Evolutionary conservation across 2,797 vertebrate genomes (phyloP), one percentile per base, ranked within the genome.

Genomic region (Hyperoplus lanceolatus): DNA sequence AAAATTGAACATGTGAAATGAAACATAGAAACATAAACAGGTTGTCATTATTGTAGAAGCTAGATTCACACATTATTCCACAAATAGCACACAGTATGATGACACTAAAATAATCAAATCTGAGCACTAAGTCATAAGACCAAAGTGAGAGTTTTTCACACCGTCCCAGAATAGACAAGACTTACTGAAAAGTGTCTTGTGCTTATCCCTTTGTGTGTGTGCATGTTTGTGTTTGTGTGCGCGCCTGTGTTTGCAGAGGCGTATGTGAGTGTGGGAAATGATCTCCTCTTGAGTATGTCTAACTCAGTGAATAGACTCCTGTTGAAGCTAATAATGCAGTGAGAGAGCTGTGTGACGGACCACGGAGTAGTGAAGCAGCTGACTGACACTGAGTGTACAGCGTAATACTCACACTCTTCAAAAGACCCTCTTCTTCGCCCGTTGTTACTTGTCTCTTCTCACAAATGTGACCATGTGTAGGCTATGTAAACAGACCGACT

Each of bases 161-260:
- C 74, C 1, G 7, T 88, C 84, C 81, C 60, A 89, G 86, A 92
- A 92, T 87, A 91, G 85, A 89, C 1, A 1, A 73, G 71, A 73
- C 41, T 64, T 39, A 80, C 85, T 49, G 83, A 85, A 81, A 80
- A 60, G 70, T 57, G 74, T 82, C 83, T 92, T 87, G 88, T 90
- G 77, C 72, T 84, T 51, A 65, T 71, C 39, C 59, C 62, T 62
- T 21, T 16, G 29, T 29, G 21, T 21, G 21, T 21, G 21, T 21
- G 21, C 2, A 2, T 21, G 21, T 21, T 1, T 21, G 21, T 21
- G 21, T 29, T 3, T 29, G 29, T 29, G 29, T 29, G 29, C 3
- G 29, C 29, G 29, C 29, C 29, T 29, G 29, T 29, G 42, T 75
- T 5, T 42, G 57, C 6, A 18, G 45, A 62, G 29, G 45, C n/a